Base-by-base conservation (phyloP, 2,113 vertebrate species). In the Saccopteryx leptura region DNA sequence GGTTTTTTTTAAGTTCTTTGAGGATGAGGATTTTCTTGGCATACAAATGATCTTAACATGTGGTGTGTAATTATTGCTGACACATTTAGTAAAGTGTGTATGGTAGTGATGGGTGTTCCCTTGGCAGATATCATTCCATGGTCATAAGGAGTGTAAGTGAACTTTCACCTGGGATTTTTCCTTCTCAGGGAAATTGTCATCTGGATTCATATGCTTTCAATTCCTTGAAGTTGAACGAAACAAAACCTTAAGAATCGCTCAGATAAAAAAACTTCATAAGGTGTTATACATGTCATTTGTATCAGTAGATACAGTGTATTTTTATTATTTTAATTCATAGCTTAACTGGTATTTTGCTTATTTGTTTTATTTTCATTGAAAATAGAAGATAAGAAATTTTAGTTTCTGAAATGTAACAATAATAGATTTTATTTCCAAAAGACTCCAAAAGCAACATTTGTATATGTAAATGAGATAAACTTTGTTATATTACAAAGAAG, bases 1-100 rank as follows among this genome's bases (percentile, higher is more conserved):
- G 91, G 24, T 2, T 60, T 50, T 88, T 81, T 93, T 85, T 39
- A 83, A 96, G 87, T 94, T 95, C 85, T 76, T 97, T 94, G 82
- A 96, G 33, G 54, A 80, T 84, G 33, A 74, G 46, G 50, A 23
- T 76, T 97, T 86, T 91, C 56, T 91, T 84, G 69, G 75, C 89
- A 90, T 84, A 78, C 19, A 75, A 66, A 86, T 90, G 50, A 96
- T 93, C 90, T 95, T 88, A 87, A 74, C 92, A 86, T 93, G 89
- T 91, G 94, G 28, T 72, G 14, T 92, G 74, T 94, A 97, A 96
- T 97, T 97, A 90, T 92, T 92, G 88, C 80, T 88, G 92, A 72
- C 96, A 95, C 31, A n/a, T 54, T 92, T 56, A 91, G 31, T 60
- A 81, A 95, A 91, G 96, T 95, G 75, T 91, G 96, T 94, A 90